Conservation (phyloP, 2,797 vertebrate genomes). For the Lutjanus argentimaculatus region DNA sequence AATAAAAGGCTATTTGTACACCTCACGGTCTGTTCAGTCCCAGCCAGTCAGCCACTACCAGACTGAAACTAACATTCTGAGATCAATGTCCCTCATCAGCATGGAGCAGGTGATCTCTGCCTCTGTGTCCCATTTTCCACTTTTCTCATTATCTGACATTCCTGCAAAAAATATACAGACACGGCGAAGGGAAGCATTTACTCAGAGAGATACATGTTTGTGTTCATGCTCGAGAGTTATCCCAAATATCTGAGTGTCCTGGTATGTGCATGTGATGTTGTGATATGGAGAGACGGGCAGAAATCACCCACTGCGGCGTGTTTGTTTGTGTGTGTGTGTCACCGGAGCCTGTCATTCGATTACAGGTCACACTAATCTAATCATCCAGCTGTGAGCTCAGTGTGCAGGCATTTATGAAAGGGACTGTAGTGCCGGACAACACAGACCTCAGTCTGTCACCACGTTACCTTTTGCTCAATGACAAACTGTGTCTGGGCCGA, state of each 20-base stretch:
- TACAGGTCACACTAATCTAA: slow-evolving; percentile 83
- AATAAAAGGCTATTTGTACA: background rate
- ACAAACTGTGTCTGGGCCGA: slow-evolving; percentile 64
- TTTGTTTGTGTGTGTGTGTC: slow-evolving; percentile 56
- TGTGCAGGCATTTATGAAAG: slow-evolving; percentile 61
- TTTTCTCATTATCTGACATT: slow-evolving; percentile 42
- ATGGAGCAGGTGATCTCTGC: slow-evolving; percentile 49
- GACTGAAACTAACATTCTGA: slow-evolving; percentile 8
- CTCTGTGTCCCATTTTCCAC: slow-evolving; percentile 20
- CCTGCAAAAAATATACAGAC: slow-evolving; percentile 23
- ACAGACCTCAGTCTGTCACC: slow-evolving; percentile 65
- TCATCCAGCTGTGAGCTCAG: slow-evolving; percentile 72
- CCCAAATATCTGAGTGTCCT: slow-evolving; percentile 25
- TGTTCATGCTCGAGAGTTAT: slow-evolving; percentile 15
- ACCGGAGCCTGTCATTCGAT: slow-evolving; percentile 78
- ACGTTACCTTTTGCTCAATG: slow-evolving; percentile 66
- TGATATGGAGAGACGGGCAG: slow-evolving; percentile 26
- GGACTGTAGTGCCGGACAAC: slow-evolving; percentile 43
- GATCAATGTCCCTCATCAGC: slow-evolving; percentile 57
- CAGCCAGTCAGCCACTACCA: slow-evolving; percentile 16
- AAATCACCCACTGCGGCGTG: slow-evolving; percentile 29
- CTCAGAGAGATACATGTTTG: slow-evolving; percentile 25
- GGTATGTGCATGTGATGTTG: slow-evolving; percentile 62
- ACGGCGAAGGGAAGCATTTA: slow-evolving; percentile 14
- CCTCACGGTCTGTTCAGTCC: slow-evolving; percentile 5